These are phyloP conservation scores for Cryptocephalus moraei DNA, from an alignment of 2,888 invertebrate genomes.

Conservation along the genomic window DNA sequence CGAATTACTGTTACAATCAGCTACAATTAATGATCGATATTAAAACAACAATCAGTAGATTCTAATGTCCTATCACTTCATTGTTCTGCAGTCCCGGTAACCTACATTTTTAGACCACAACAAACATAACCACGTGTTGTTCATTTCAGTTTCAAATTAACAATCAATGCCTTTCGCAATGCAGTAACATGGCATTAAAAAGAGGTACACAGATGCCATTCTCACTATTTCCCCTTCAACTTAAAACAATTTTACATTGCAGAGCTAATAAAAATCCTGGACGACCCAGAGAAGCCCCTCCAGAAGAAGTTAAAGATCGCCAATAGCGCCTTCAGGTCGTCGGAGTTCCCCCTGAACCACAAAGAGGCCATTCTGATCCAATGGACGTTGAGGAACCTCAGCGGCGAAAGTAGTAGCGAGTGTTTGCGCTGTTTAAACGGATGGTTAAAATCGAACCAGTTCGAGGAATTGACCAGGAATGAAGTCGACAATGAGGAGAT, in stretches of 20 bases:
- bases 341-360: slow-evolving; percentile 19
- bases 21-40: too few species aligned
- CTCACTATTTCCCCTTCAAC: too few species aligned
- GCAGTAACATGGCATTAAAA: too few species aligned
- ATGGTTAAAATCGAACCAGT: slow-evolving; percentile 24
- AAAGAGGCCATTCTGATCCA: slow-evolving; percentile 24
- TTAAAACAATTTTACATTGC: slow-evolving; percentile 6
- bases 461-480: slow-evolving; percentile 22
- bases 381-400: slow-evolving; percentile 19
- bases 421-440: slow-evolving; percentile 18
- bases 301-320: slow-evolving; percentile 27
- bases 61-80: too few species aligned
- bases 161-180: too few species aligned
- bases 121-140: too few species aligned
- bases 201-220: too few species aligned
- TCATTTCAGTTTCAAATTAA: too few species aligned
- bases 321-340: slow-evolving; percentile 25
- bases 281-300: slow-evolving; percentile 24
- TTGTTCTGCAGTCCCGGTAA: too few species aligned
- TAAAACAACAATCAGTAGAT: too few species aligned
- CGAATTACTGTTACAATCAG: too few species aligned
- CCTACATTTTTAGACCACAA: too few species aligned
- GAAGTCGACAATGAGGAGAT: slow-evolving; percentile 24
- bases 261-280: slow-evolving; percentile 24
- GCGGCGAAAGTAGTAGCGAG: slow-evolving; percentile 8